Percentiles rank a stretch among this genome's conserved stretches.
Evolutionary conservation across 2,888 invertebrate species (phyloP).

Genomic region (Torymus aiolomorphi): DNA sequence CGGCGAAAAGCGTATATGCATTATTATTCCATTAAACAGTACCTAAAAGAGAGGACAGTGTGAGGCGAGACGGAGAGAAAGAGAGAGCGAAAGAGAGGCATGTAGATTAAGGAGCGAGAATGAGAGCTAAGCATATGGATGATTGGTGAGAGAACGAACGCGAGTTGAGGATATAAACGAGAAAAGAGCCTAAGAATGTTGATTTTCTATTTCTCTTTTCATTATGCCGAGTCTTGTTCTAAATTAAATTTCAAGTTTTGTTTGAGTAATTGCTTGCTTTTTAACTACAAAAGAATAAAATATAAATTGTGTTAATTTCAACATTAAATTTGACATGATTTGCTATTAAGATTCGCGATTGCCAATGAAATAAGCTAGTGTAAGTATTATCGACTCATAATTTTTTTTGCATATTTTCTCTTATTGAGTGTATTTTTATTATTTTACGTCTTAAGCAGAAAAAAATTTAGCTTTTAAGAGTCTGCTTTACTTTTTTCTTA

Average conservation of each 20-base stretch:
- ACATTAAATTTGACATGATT: no score
- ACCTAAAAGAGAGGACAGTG: constrained; percentile 31
- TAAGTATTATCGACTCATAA: no score
- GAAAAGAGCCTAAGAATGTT: no score
- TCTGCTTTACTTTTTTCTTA: background rate
- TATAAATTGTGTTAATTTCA: no score
- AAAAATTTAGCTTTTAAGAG: no score
- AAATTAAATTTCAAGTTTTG: background rate
- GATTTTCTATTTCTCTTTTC: no score
- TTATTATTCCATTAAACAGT: constrained; percentile 46
- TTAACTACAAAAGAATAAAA: no score
- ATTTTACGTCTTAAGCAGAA: no score
- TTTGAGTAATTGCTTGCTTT: background rate
- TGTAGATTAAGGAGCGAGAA: constrained; percentile 39
- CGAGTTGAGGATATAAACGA: background rate
- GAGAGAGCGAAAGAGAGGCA: constrained; percentile 23
- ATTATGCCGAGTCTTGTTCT: background rate
- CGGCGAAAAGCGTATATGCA: constrained; percentile 20
- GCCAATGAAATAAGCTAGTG: no score
- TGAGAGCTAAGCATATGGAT: constrained; percentile 13
- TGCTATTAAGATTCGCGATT: no score
- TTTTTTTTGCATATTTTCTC: no score
- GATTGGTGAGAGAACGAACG: constrained; percentile 30
- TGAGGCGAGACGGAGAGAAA: background rate
- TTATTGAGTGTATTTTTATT: no score